Evolutionary conservation across 2,113 vertebrate genomes (phyloP).

Genomic region (Aegithalos caudatus): DNA sequence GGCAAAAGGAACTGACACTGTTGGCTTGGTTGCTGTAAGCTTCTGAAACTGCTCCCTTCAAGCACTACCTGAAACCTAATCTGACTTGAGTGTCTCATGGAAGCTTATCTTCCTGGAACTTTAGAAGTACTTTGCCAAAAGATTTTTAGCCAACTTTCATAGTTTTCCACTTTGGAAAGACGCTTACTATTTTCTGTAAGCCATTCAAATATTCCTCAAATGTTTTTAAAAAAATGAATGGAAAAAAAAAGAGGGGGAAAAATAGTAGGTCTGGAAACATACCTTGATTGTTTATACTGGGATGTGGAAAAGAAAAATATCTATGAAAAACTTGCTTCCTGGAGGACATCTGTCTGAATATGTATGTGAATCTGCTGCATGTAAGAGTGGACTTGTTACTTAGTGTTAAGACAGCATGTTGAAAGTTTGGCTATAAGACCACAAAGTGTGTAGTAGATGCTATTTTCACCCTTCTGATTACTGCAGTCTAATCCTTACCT

Average conservation of each 20-base stretch:
- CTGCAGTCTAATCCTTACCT: slow-evolving; percentile 16
- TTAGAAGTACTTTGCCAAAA: not conserved
- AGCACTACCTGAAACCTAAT: not conserved
- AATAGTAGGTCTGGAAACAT: not conserved
- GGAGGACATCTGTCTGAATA: not conserved
- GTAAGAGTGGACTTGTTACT: not conserved
- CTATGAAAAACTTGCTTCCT: not conserved
- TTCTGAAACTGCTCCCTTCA: not conserved
- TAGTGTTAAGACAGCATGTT: not conserved
- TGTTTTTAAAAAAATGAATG: not conserved
- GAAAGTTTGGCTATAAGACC: not conserved
- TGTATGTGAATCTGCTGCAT: not conserved
- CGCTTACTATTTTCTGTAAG: not conserved
- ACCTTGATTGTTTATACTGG: not conserved
- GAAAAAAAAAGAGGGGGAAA: not conserved
- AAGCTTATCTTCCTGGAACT: not conserved
- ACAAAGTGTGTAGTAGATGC: not conserved
- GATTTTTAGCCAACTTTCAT: not conserved
- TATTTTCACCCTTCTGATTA: slow-evolving; percentile 13
- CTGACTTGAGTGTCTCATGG: not conserved
- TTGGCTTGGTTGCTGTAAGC: not conserved
- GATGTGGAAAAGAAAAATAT: not conserved
- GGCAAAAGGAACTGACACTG: not conserved
- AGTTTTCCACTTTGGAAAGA: not conserved
- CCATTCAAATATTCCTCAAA: not conserved